Evolutionary conservation across 2,797 vertebrate genomes (phyloP), one percentile per base, ranked within the genome.

Genomic region (Enteromius anoplus): DNA sequence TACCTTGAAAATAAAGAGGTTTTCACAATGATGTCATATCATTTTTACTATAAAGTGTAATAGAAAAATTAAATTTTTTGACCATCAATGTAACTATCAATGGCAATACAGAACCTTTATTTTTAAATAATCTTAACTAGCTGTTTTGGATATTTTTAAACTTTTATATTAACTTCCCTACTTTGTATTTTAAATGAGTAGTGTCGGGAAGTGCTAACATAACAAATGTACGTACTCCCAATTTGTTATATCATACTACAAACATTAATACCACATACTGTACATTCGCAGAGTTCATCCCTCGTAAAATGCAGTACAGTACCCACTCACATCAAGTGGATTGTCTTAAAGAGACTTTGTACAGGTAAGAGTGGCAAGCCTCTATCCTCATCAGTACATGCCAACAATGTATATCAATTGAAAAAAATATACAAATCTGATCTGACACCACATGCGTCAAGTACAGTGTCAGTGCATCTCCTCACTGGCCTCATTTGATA

Each of bases 401-500:
- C 1, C 34, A 80, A 40, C 17, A 55, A 29, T n/a, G 45, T 34
- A 34, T 80, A 40, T 12, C 23, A 80, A 60, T 10, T 21, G 12
- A 58, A 55, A 32, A 32, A 45, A 26, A 80, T 19, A 71, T 14
- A 15, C 34, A 65, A 73, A 37, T 73, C 14, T 49, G 26, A 21
- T 72, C 47, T 81, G 69, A 81, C n/a, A 73, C 45, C 45, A 26
- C 19, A 26, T 55, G 34, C 42, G 23, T 55, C 32, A 75, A 66
- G 42, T 26, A 75, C 19, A 23, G 32, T n/a, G 21, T 73, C 60
- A 66, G 0, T n/a, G 55, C 10, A 26, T 53, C 23, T 76, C 62
- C 72, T 55, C 62, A 58, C 81, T 32, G 64, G 58, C 45, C 15
- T 58, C 49, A 76, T 58, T 68, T 58, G 23, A 82, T 34, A 40